These are phyloP conservation scores for Otocyon megalotis DNA, from an alignment of 2,113 vertebrate genomes.

Conservation along the genomic window DNA sequence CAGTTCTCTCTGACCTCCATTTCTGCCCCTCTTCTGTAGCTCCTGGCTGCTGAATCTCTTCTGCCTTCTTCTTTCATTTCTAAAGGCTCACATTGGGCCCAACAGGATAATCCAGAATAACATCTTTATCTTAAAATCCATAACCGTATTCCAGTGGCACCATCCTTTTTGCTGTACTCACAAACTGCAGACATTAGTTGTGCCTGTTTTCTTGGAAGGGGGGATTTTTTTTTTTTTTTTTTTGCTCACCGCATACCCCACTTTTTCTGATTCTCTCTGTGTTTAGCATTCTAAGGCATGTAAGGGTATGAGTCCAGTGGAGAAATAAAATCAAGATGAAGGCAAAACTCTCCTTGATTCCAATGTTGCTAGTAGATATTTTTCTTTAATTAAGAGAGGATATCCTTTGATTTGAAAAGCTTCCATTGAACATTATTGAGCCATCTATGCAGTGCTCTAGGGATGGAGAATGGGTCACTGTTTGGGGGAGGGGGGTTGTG, in stretches of 20 bases:
- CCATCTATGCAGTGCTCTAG: constrained; percentile 54
- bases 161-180: constrained; percentile 41
- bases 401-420: constrained; percentile 79
- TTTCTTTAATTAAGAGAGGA: constrained; percentile 81
- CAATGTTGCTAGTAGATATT: constrained; percentile 77
- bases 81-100: background rate
- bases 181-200: background rate
- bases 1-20: background rate
- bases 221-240: background rate
- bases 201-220: background rate
- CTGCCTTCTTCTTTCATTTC: background rate
- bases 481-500: background rate
- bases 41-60: background rate
- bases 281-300: constrained; percentile 64
- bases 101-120: background rate
- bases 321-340: constrained; percentile 80
- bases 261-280: constrained; percentile 65
- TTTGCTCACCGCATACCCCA: background rate
- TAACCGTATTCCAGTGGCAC: constrained; percentile 35
- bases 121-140: background rate
- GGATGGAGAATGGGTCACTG: constrained; percentile 4
- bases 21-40: background rate
- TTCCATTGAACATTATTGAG: constrained; percentile 79
- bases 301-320: constrained; percentile 62
- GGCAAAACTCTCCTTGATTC: constrained; percentile 80